A percentile compares a stretch with the other conserved stretches of the same genome.
These are phyloP conservation scores for Ophioninae sp. DNA, from an alignment of 2,888 invertebrate genomes.

Conservation along the genomic window DNA sequence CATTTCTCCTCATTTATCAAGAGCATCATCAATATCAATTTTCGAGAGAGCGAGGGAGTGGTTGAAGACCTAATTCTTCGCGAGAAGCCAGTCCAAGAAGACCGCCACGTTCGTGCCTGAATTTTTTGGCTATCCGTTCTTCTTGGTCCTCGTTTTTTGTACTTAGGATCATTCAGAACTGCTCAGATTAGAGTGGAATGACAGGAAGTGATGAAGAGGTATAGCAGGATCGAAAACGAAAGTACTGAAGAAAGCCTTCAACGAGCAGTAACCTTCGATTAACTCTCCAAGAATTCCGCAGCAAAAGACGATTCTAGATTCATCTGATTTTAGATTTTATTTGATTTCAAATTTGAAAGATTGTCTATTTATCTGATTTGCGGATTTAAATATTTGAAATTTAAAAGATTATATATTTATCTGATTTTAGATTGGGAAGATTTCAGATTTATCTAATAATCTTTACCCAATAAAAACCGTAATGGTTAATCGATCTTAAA, in stretches of 20 bases:
- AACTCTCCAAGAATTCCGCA: too few species aligned
- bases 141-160: neutral
- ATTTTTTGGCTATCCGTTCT: neutral
- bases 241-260: neutral
- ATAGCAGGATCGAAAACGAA: neutral
- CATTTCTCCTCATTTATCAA: conserved; percentile 1
- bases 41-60: neutral
- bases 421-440: too few species aligned
- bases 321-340: too few species aligned
- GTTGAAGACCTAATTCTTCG: neutral
- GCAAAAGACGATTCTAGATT: too few species aligned
- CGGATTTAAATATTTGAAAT: too few species aligned
- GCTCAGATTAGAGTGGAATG: neutral
- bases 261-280: neutral
- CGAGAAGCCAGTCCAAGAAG: neutral
- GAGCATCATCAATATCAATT: neutral
- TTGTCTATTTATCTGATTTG: too few species aligned
- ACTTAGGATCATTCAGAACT: neutral
- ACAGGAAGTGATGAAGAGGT: neutral
- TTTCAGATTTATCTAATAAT: too few species aligned
- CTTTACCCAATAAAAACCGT: too few species aligned
- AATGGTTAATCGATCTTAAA: too few species aligned
- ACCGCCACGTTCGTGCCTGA: neutral
- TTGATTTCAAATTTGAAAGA: too few species aligned
- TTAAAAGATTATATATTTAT: too few species aligned